Evolutionary conservation across 2,113 vertebrate genomes (phyloP), one percentile per base, ranked within the genome.

Genomic region (Vulpes ferrilata): DNA sequence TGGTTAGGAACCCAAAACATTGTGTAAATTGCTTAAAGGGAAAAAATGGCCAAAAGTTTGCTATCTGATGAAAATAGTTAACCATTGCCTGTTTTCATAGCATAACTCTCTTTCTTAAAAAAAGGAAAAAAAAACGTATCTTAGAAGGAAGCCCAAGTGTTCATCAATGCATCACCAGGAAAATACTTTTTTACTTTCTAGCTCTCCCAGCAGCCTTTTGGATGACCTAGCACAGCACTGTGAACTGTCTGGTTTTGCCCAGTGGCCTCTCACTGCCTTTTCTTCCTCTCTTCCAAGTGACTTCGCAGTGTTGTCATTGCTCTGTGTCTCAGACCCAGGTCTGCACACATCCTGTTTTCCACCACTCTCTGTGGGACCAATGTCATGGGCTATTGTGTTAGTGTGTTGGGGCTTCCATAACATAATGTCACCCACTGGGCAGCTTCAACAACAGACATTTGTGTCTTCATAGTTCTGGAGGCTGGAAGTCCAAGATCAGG

Each of bases 51-150:
- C 89, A 69, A 80, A 92, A 81, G 30, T 55, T 95, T 43, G 60
- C 51, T 23, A 22, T 93, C 80, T 93, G 55, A 11, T 79, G 81
- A 95, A 93, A 43, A 43, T 43, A 43, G 93, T 30, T n/a, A 57
- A 80, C 80, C 80, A 62, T 71, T 81, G 57, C 81, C 93, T 92
- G 48, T 84, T 95, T 95, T 51, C 90, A 84, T 64, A 22, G 17
- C 11, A 22, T 65, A 51, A 55, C 17, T 73, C 73, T 92, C 32
- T 30, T 67, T n/a, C 32, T 91, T 88, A 57, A 90, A 93, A 95
- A 43, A 43, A 43, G 7, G 6, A 43, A 43, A 43, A 43, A 43
- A 43, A 74, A 17, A 23, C 7, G 0, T 17, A 2, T 35, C 32
- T 51, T 30, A 60, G 67, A 71, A 51, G 84, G 80, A 73, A 86